Evolutionary conservation across 35 echinoderm and acorn worm species (phyloP).

Genomic region (Apostichopus parvimensis): DNA sequence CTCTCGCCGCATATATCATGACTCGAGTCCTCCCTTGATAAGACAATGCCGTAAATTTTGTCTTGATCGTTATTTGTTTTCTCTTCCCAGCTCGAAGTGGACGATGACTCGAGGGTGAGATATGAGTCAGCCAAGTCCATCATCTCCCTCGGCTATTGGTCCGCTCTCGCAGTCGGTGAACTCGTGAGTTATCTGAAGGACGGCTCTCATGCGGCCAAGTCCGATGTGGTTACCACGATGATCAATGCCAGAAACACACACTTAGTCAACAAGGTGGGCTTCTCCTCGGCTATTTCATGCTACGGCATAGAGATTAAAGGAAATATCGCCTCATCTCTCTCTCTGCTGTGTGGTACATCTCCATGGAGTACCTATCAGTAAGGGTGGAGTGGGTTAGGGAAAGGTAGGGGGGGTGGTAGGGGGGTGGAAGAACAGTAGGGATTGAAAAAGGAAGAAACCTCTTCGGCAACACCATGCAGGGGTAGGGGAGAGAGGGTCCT

Average conservation of each 20-base stretch:
- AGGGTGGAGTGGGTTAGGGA: neutral
- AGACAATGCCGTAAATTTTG: neutral
- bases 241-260: slow-evolving; percentile 76
- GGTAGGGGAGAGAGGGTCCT: no score
- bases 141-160: slow-evolving; percentile 77
- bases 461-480: no score
- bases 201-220: slow-evolving; percentile 46
- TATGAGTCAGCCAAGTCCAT: slow-evolving; percentile 86
- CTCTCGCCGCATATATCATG: no score
- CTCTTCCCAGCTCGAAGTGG: slow-evolving; percentile 62
- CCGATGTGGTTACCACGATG: slow-evolving; percentile 77
- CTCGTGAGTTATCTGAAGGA: slow-evolving; percentile 67
- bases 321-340: no score
- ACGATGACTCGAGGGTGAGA: slow-evolving; percentile 70
- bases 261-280: slow-evolving; percentile 66
- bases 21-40: neutral
- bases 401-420: neutral
- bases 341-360: no score
- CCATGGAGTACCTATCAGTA: no score
- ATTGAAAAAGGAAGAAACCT: neutral
- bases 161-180: slow-evolving; percentile 55
- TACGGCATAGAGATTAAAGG: no score
- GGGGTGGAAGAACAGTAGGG: neutral
- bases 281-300: neutral
- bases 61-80: neutral